Conservation (phyloP, 1,140 invertebrate genomes). For the Microvelia longipes region DNA sequence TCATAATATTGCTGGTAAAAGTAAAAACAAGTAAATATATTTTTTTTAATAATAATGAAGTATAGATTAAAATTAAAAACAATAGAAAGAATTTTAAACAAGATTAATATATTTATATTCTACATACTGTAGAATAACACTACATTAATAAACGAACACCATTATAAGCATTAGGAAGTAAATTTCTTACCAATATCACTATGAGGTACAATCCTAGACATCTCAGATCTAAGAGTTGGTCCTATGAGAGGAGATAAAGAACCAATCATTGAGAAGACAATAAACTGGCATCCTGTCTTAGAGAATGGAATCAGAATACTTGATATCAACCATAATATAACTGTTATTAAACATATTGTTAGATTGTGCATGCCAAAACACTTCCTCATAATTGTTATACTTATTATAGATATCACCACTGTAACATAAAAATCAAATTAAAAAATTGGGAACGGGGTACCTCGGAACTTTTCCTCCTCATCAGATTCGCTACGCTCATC, state of each 20-base stretch:
- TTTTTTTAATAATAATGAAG: no score
- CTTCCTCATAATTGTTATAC: constrained; percentile 22
- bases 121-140: no score
- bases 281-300: background rate
- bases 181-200: background rate
- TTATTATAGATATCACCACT: constrained; percentile 27
- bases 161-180: no score
- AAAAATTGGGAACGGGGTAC: no score
- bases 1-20: no score
- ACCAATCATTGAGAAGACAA: background rate
- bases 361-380: constrained; percentile 21
- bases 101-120: no score
- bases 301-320: constrained; percentile 3
- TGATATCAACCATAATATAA: background rate
- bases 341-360: constrained; percentile 7
- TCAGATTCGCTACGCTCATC: no score
- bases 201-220: background rate
- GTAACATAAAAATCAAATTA: constrained; percentile 32
- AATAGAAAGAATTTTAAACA: no score
- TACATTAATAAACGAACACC: no score
- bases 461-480: no score
- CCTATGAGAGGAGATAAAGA: background rate
- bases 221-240: background rate
- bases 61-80: no score
- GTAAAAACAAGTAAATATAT: no score